phyloP scores from a whole-genome alignment of 2,888 invertebrate species.

The Phengaris alcon region DNA sequence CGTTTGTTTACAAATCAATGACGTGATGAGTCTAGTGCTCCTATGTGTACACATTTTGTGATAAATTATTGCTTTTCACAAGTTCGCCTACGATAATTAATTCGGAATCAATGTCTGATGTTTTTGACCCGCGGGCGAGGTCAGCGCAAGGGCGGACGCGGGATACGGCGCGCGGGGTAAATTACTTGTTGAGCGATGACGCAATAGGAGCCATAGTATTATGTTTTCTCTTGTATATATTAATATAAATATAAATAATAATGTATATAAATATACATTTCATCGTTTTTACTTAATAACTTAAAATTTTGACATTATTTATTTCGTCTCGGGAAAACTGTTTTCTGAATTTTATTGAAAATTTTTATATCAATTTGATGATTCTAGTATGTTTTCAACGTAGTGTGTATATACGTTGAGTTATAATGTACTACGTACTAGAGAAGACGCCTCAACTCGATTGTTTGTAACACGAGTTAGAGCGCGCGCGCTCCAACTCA shows the following conservation, averaged over 20 bases:
- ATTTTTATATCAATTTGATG: no score
- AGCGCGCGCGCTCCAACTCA: no score
- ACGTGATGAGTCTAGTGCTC: no score
- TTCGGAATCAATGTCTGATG: slow-evolving; percentile 40
- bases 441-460: no score
- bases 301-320: no score
- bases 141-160: slow-evolving; percentile 40
- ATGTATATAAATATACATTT: background rate
- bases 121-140: slow-evolving; percentile 56
- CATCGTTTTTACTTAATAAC: background rate
- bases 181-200: slow-evolving; percentile 50
- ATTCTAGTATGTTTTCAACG: no score
- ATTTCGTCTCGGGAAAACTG: no score
- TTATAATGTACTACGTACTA: no score
- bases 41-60: background rate
- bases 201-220: background rate
- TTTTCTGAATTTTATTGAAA: no score
- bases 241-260: no score
- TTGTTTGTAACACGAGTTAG: no score
- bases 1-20: no score
- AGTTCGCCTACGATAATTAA: slow-evolving; percentile 11
- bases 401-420: background rate
- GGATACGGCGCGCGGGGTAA: slow-evolving; percentile 38
- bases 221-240: background rate
- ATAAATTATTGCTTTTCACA: background rate